phyloP scores from a whole-genome alignment of 2,113 vertebrate species.

The Xiphophorus hellerii region DNA sequence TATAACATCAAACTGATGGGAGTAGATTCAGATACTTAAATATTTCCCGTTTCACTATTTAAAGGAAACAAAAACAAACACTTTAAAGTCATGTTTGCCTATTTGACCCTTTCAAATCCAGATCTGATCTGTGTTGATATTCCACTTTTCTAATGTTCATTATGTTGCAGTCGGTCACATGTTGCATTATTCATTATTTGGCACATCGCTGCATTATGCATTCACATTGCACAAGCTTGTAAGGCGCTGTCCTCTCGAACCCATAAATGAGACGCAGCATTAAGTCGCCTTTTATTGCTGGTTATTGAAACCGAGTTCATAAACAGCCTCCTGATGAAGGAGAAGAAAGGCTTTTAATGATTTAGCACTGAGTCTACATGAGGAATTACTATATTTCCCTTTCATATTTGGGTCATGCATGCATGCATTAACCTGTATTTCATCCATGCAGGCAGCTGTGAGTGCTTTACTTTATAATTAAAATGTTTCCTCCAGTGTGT shows the following conservation, averaged over 20 bases:
- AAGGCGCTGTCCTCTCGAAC: conserved; percentile 10
- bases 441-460: conserved; percentile 26
- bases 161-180: conserved; percentile 13
- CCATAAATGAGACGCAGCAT: conserved; percentile 32
- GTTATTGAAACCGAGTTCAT: conserved; percentile 30
- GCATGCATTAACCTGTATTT: conserved; percentile 60
- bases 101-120: not conserved
- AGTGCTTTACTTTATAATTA: conserved; percentile 49
- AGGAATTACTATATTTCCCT: conserved; percentile 23
- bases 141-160: conserved; percentile 17
- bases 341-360: conserved; percentile 2
- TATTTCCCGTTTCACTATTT: not conserved
- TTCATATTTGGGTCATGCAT: conserved; percentile 66
- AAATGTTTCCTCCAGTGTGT: conserved; percentile 36
- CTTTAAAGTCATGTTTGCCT: not conserved
- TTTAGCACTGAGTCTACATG: conserved; percentile 10
- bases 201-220: conserved; percentile 39
- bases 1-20: no score
- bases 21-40: no score
- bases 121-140: conserved; percentile 15
- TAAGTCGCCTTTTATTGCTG: conserved; percentile 3
- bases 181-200: conserved; percentile 61
- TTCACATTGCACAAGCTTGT: conserved; percentile 21
- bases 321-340: not conserved
- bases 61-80: conserved; percentile 2